Evolutionary conservation across 1,140 invertebrate species (phyloP).

Genomic region (Zaprionus ghesquierei): DNA sequence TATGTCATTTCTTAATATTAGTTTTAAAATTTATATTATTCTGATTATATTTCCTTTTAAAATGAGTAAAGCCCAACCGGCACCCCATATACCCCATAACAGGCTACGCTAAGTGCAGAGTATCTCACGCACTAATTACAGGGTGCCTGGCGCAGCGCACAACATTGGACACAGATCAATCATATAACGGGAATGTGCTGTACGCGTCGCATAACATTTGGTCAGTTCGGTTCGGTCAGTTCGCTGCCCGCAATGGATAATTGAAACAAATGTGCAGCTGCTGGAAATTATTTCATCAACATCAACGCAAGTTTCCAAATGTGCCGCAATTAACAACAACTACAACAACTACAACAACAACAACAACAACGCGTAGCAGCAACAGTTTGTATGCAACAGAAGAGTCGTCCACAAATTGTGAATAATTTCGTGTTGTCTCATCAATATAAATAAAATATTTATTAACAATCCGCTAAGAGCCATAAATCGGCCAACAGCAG

Average conservation of each 20-base stretch:
- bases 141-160: slow-evolving; percentile 54
- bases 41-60: not conserved
- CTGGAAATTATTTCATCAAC: slow-evolving; percentile 68
- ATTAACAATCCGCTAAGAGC: slow-evolving; percentile 79
- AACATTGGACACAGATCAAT: slow-evolving; percentile 73
- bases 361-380: not conserved
- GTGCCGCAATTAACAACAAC: slow-evolving; percentile 17
- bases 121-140: slow-evolving; percentile 76
- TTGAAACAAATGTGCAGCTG: slow-evolving; percentile 75
- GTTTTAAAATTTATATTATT: too few species aligned
- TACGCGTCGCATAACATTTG: slow-evolving; percentile 5
- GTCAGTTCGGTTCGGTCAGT: slow-evolving; percentile 20
- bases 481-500: slow-evolving; percentile 72
- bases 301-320: slow-evolving; percentile 17
- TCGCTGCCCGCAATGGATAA: slow-evolving; percentile 30
- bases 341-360: not conserved
- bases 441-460: slow-evolving; percentile 81
- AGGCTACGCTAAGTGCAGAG: slow-evolving; percentile 16
- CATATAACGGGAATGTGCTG: slow-evolving; percentile 43
- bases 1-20: too few species aligned
- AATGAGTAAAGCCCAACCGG: not conserved
- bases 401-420: slow-evolving; percentile 54
- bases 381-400: slow-evolving; percentile 16
- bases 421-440: slow-evolving; percentile 77
- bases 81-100: not conserved